Percentiles rank a stretch among this genome's conserved stretches.
Conservation (phyloP, 2,888 invertebrate genomes). For the Limnephilus lunatus region DNA sequence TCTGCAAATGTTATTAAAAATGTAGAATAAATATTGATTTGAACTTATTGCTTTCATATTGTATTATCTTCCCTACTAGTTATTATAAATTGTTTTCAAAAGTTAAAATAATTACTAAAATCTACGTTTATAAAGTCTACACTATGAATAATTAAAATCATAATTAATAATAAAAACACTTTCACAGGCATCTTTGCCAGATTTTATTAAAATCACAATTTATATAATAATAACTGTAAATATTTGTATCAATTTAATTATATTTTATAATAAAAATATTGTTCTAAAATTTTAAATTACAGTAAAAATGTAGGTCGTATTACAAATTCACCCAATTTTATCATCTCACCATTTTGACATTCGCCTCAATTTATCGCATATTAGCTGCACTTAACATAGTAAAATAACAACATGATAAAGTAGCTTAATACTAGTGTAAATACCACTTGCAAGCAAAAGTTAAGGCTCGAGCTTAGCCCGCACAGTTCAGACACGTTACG, state of each 20-base stretch:
- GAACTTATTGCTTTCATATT: conserved; percentile 57
- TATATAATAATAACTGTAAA: conserved; percentile 58
- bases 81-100: conserved; percentile 51
- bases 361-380: conserved; percentile 58
- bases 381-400: conserved; percentile 62
- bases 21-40: conserved; percentile 59
- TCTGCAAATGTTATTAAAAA: conserved; percentile 56
- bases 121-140: conserved; percentile 45
- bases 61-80: conserved; percentile 33
- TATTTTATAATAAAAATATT: conserved; percentile 57
- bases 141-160: conserved; percentile 51
- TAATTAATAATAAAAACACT: conserved; percentile 55
- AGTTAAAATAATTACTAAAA: conserved; percentile 44
- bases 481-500: conserved; percentile 20
- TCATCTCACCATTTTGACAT: conserved; percentile 54
- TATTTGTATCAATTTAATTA: conserved; percentile 56
- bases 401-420: conserved; percentile 61
- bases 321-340: conserved; percentile 56
- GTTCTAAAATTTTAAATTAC: conserved; percentile 58
- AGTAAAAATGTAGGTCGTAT: conserved; percentile 53
- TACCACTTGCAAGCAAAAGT: conserved; percentile 58
- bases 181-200: conserved; percentile 51
- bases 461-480: conserved; percentile 62
- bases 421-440: conserved; percentile 60
- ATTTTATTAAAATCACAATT: conserved; percentile 60